Base-by-base conservation (phyloP, 2,797 vertebrate genomes). In the Phrynocephalus vlangalii region DNA sequence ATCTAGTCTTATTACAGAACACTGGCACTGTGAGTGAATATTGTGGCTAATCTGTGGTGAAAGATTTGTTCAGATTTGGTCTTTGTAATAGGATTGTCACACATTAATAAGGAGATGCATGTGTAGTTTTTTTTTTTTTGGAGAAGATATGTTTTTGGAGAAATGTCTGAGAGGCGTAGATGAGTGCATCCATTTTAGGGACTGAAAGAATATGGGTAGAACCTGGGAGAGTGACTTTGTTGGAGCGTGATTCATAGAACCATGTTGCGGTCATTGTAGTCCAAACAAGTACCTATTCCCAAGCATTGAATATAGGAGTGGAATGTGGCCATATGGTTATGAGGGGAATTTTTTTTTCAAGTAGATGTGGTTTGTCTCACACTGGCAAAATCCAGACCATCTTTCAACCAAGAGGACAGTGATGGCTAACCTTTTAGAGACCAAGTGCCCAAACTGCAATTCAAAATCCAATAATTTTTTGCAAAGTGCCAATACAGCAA, bases 51-150 rank as follows among this genome's bases (percentile, higher is more conserved):
- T 84, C 15, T 33, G 13, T 26, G 1, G 22, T 63, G 60, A 20
- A 63, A 63, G 16, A 63, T 16, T 44, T 63, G 52, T 33, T 66
- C 10, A 79, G 30, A 66, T 30, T 22, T 18, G 56, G 18, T 80
- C 30, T 79, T 79, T 79, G 9, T n/a, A 15, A 76, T 48, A 87
- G 33, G 7, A 30, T 86, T 88, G 78, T 76, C 91, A 91, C 13
- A 5, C 66, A 4, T 48, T 60, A 87, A 79, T 4, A 80, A 89
- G 82, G 9, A 80, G 68, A 84, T 67, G 73, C 0, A 33, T 84
- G 24, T 33, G 50, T 33, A 0, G 1, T 84, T 84, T 76, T 75
- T 38, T 56, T 76, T 33, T 33, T 33, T 33, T n/a, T n/a, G 3
- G 9, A 6, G 26, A 38, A 15, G 60, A 48, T 44, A 28, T 13